Conservation (phyloP, 2,113 vertebrate genomes). For the Nestor notabilis region DNA sequence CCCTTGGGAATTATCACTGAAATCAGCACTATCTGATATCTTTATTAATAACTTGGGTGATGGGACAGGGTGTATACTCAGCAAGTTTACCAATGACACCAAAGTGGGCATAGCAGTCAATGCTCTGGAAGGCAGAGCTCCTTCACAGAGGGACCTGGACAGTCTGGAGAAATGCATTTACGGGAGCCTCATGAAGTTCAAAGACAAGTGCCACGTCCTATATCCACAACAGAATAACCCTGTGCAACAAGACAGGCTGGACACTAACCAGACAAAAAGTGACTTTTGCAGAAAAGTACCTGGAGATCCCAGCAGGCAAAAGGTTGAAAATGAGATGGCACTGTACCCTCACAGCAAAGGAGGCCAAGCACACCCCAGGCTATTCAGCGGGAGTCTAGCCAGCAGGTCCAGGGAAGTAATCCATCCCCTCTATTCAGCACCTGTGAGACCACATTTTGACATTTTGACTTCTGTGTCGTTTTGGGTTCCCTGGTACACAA, state of each 20-base stretch:
- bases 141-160: neutral
- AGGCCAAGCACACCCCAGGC: neutral
- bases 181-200: neutral
- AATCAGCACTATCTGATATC: fast-evolving
- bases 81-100: neutral
- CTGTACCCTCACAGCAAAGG: fast-evolving
- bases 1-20: neutral
- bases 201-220: neutral
- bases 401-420: neutral
- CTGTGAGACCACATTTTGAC: fast-evolving
- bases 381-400: neutral
- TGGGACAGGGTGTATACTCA: neutral
- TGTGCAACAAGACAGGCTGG: neutral
- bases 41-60: neutral
- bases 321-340: fast-evolving
- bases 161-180: neutral
- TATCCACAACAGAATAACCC: neutral
- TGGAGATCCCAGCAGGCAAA: neutral
- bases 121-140: neutral
- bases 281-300: neutral
- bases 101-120: neutral
- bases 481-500: fast-evolving
- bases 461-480: fast-evolving
- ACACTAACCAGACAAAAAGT: fast-evolving
- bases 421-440: neutral